Base-by-base conservation (phyloP, 2,797 vertebrate species). In the Odontamblyopus rebecca region DNA sequence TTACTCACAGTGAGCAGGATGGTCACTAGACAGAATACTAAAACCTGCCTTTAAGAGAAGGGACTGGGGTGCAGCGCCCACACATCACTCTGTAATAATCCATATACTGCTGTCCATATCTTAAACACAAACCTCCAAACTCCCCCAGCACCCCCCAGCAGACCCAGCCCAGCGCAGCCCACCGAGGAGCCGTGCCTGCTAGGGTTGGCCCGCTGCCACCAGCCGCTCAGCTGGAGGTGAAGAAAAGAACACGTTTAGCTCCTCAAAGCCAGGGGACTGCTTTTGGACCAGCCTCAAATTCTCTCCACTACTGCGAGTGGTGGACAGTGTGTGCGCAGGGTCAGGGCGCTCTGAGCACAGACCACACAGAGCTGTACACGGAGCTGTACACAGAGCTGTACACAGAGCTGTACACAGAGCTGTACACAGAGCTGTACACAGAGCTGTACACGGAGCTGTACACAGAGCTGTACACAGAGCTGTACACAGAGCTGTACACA, bases 191-290 rank as follows among this genome's bases (percentile, higher is more conserved):
- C 80, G 91, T 82, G 91, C 91, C 92, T 90, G 76, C 78, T 79
- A 88, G 90, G 89, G 83, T 91, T 92, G 89, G 91, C 91, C 79
- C 80, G 77, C 80, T 81, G 86, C 92, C 92, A 93, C 86, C 86
- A 89, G 81, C 85, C 85, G 88, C 85, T 89, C 87, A 88, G 88
- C 86, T 89, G 89, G 86, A 89, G 91, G 87, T 92, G 88, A 85
- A 86, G 82, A 79, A 75, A 79, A 64, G 3, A 82, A 54, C 71
- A 61, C 81, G 82, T 86, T 90, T 87, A 89, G 86, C 84, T 71
- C 87, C 76, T 76, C 68, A 82, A 85, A 89, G 85, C 84, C 83
- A 63, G 74, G 88, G 88, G 82, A 89, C 77, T 78, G 84, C 53
- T 85, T 90, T 91, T 92, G 89, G 88, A 91, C 75, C 67, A 0